Evolutionary conservation across 2,888 invertebrate species (phyloP), one percentile per base, ranked within the genome.

Genomic region (Microctonus hyperodae): DNA sequence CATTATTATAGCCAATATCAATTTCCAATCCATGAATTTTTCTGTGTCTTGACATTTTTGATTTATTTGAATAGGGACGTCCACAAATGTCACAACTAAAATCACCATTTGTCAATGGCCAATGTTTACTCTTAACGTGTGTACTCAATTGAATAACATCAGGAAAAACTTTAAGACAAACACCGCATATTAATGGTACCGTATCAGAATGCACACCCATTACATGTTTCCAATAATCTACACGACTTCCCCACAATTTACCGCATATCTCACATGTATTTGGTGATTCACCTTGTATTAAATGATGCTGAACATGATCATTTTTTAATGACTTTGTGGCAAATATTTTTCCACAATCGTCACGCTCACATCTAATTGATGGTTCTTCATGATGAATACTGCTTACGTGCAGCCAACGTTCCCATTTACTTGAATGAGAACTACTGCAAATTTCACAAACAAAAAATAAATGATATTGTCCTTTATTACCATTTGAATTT

Each of bases 211-310:
- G 86, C 1, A 86, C 86, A 9, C 86, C 86, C 86, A 86, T 86
- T 62, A 86, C 85, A 65, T 86, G 86, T 63, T 86, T 86, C 84
- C 86, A 86, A 71, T 85, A 86, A 72, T 86, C 86, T 5, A 86
- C 85, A n/a, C 86, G 81, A 51, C 85, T 85, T 44, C 85, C 84
- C 86, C 86, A 86, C 50, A 86, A 72, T 72, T 86, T 86, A 0
- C 86, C 86, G 65, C 86, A 86, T n/a, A 86, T 83, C 65, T 85
- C 85, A 72, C 85, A 85, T 0, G 84, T 84, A 59, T 84, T 85
- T 0, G 85, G 85, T 2, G 81, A 82, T 6, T 77, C 76, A 9
- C 86, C 86, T 71, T 86, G 86, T 16, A 83, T 74, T 53, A 80
- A 74, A 61, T 86, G 86, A 72, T 86, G 86, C 56, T 83, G 83